Percentiles rank a stretch among this genome's conserved stretches.
phyloP scores from a whole-genome alignment of 2,797 vertebrate genomes.

The Amblyopsis hoosieri region DNA sequence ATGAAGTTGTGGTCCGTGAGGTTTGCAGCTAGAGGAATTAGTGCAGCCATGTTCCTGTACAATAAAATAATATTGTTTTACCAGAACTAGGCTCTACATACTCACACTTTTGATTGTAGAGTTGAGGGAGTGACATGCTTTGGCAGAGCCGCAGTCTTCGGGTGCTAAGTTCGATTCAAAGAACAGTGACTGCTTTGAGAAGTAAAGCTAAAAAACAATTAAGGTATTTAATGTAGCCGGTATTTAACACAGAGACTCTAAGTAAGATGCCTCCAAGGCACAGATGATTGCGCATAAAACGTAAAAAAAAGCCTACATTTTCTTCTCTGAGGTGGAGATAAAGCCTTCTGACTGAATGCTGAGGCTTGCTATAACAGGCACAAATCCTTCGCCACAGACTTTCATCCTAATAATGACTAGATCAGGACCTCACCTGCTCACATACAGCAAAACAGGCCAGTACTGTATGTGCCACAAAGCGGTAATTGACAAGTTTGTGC shows the following conservation, averaged over 20 bases:
- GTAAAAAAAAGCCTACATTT: constrained; percentile 41
- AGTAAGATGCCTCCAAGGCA: constrained; percentile 69
- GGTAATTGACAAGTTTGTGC: constrained; percentile 58
- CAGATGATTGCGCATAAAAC: constrained; percentile 49
- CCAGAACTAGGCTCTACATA: constrained; percentile 72
- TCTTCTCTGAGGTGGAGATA: constrained; percentile 61
- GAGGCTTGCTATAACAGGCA: constrained; percentile 73
- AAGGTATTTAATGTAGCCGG: constrained; percentile 55
- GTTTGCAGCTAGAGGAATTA: constrained; percentile 80
- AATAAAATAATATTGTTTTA: constrained; percentile 82
- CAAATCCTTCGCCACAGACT: constrained; percentile 57
- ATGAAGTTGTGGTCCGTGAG: constrained; percentile 79
- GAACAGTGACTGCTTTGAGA: constrained; percentile 58
- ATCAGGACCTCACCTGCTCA: constrained; percentile 65
- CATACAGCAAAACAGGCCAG: constrained; percentile 32
- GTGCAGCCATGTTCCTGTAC: constrained; percentile 76
- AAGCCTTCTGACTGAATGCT: constrained; percentile 59
- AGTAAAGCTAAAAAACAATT: constrained; percentile 66
- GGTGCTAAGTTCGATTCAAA: constrained; percentile 51
- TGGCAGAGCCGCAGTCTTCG: constrained; percentile 42
- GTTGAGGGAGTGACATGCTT: constrained; percentile 56
- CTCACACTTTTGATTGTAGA: constrained; percentile 55
- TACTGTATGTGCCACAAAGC: constrained; percentile 1
- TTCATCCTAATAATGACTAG: constrained; percentile 63
- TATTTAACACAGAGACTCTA: constrained; percentile 59